Evolutionary conservation across 2,113 vertebrate genomes (phyloP).

Genomic region (Apteryx mantelli): DNA sequence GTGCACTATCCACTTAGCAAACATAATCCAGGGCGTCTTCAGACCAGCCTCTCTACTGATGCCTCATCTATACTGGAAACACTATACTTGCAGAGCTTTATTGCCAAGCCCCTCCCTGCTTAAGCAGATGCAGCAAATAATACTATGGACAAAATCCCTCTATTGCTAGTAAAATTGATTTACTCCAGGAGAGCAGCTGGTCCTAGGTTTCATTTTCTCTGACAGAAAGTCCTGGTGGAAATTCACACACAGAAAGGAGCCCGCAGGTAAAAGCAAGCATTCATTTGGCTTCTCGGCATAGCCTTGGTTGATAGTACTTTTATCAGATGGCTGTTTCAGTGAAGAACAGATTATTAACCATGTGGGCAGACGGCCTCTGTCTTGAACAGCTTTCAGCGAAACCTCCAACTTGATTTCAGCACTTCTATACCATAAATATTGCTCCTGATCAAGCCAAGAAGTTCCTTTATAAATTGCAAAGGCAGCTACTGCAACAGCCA

Average conservation of each 20-base stretch:
- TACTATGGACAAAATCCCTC: not conserved
- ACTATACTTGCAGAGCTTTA: not conserved
- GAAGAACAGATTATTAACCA: not conserved
- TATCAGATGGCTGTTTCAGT: not conserved
- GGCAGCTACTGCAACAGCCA: not conserved
- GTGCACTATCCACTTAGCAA: not conserved
- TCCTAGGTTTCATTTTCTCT: not conserved
- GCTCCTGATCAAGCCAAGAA: not conserved
- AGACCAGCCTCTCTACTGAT: not conserved
- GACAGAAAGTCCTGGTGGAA: not conserved
- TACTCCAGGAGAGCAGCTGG: not conserved
- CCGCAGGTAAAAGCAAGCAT: not conserved
- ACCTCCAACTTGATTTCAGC: not conserved
- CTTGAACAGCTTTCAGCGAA: not conserved
- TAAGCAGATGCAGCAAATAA: not conserved
- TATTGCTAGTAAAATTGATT: not conserved
- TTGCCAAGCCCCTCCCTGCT: not conserved
- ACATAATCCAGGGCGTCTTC: not conserved
- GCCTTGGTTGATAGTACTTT: not conserved
- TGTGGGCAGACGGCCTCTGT: not conserved
- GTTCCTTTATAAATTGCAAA: not conserved
- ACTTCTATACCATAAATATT: not conserved
- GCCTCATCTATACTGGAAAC: not conserved
- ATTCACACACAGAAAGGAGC: not conserved
- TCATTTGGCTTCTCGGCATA: accelerated